phyloP scores from a whole-genome alignment of 2,888 invertebrate species.

The Chloromyia formosa region DNA sequence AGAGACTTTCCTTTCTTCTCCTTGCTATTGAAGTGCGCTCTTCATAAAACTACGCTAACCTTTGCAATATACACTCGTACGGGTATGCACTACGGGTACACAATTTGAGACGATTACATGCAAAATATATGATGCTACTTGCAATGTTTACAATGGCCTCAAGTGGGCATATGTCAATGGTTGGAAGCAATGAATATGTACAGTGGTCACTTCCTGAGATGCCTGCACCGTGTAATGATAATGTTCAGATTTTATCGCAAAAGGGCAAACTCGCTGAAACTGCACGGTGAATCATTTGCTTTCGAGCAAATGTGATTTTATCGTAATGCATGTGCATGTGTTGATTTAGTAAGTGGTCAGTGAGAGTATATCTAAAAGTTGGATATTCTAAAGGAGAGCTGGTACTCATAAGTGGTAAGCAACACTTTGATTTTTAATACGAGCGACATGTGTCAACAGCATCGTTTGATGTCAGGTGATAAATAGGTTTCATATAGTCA shows the following conservation, averaged over 20 bases:
- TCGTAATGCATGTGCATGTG: not conserved
- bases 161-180: slow-evolving; percentile 43
- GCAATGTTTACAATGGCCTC: slow-evolving; percentile 37
- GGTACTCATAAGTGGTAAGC: too few species aligned
- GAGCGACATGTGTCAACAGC: too few species aligned
- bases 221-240: slow-evolving; percentile 38
- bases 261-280: not conserved
- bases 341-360: slow-evolving; percentile 25
- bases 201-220: slow-evolving; percentile 44
- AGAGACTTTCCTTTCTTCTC: slow-evolving; percentile 1
- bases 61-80: not conserved
- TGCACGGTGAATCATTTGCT: slow-evolving; percentile 1
- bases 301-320: slow-evolving; percentile 10
- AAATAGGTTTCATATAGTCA: too few species aligned
- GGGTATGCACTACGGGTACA: not conserved
- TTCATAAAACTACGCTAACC: not conserved
- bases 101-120: slow-evolving; percentile 18
- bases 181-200: slow-evolving; percentile 37
- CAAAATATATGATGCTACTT: slow-evolving; percentile 39
- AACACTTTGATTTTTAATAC: too few species aligned
- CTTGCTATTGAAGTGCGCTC: not conserved
- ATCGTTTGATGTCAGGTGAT: too few species aligned
- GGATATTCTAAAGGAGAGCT: too few species aligned
- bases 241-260: slow-evolving; percentile 27
- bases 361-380: too few species aligned